Evolutionary conservation across 1,140 invertebrate species (phyloP).

Genomic region (Drosophila kepulauana): DNA sequence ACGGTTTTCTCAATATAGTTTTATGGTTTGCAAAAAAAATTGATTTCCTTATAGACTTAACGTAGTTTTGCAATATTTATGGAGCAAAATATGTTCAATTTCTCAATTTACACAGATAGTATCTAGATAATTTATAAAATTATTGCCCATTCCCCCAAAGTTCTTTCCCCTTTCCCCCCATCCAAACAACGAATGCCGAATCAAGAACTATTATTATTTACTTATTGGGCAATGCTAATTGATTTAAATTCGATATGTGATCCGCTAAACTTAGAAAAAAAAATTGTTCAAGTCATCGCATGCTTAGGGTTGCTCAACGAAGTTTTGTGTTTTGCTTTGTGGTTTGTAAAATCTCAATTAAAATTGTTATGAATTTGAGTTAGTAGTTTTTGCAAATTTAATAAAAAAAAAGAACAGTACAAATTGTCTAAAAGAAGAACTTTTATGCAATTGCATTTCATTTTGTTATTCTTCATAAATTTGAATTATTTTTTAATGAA

Average conservation of each 20-base stretch:
- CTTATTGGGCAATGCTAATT: constrained; percentile 69
- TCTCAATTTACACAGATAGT: constrained; percentile 44
- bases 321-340: constrained; percentile 1
- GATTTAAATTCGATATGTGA: constrained; percentile 84
- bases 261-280: constrained; percentile 64
- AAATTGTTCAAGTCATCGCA: constrained; percentile 15
- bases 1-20: constrained; percentile 30
- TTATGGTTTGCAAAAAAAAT: constrained; percentile 41
- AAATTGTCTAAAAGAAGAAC: too few species aligned
- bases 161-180: neutral
- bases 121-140: constrained; percentile 37
- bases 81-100: constrained; percentile 48
- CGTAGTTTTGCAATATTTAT: constrained; percentile 30
- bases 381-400: too few species aligned
- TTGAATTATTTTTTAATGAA: too few species aligned
- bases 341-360: too few species aligned
- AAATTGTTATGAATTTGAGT: too few species aligned
- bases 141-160: constrained; percentile 27
- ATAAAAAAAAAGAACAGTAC: too few species aligned
- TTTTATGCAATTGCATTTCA: too few species aligned
- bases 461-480: too few species aligned
- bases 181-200: neutral
- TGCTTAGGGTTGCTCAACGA: constrained; percentile 25
- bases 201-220: constrained; percentile 32
- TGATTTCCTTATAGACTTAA: constrained; percentile 41